Conservation (phyloP, 2,113 vertebrate species). For the Ptilorrhoa leucosticta region DNA sequence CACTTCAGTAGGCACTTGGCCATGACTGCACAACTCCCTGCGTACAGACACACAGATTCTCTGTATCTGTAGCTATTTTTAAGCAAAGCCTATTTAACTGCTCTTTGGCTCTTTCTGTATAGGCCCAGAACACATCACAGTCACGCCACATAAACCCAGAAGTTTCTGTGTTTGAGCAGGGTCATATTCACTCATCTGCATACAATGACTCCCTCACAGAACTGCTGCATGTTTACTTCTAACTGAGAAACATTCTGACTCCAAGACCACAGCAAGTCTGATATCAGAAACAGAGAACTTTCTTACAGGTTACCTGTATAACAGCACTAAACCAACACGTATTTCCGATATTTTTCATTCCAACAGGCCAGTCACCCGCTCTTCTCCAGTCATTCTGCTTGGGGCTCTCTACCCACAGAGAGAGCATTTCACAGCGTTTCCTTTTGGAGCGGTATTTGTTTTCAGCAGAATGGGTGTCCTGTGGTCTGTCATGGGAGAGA, state of each 20-base stretch:
- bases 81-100: not conserved
- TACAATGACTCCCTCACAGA: fast-evolving
- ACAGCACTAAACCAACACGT: slow-evolving; percentile 99
- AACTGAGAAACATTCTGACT: not conserved
- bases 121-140: not conserved
- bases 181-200: not conserved
- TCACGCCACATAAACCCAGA: not conserved
- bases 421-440: slow-evolving; percentile 80
- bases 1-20: not conserved
- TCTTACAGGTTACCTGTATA: slow-evolving; percentile 82
- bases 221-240: not conserved
- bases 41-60: not conserved
- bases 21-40: not conserved
- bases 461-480: slow-evolving; percentile 76
- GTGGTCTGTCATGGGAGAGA: slow-evolving; percentile 60
- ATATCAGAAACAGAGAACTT: not conserved
- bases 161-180: not conserved
- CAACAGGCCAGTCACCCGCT: slow-evolving; percentile 88
- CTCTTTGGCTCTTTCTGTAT: not conserved
- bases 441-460: slow-evolving; percentile 83
- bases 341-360: slow-evolving; percentile 93
- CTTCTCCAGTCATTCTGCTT: slow-evolving; percentile 86
- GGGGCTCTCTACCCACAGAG: slow-evolving; percentile 77
- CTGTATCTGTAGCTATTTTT: not conserved
- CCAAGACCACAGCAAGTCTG: not conserved